Percentiles rank a stretch among this genome's conserved stretches.
These are phyloP conservation scores for Anastrepha ludens DNA, from an alignment of 1,140 invertebrate species.

Conservation along the genomic window DNA sequence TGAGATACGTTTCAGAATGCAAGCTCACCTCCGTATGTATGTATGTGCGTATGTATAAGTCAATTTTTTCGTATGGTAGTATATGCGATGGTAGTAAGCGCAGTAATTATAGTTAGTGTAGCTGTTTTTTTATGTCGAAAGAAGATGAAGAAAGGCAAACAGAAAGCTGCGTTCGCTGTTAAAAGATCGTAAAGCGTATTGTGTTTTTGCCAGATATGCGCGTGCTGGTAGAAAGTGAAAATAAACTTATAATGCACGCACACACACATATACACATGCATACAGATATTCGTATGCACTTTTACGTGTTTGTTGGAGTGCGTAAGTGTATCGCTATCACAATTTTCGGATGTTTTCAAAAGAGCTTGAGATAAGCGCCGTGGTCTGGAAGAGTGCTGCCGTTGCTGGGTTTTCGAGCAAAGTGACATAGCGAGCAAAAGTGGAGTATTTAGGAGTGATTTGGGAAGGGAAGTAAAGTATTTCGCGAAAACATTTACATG, in stretches of 20 bases:
- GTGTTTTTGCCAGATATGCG: neutral
- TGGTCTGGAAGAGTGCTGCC: too few relatives aligned
- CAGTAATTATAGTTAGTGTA: neutral
- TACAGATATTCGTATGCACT: neutral
- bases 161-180: slow-evolving; percentile 1
- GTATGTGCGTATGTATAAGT: neutral
- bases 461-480: too few relatives aligned
- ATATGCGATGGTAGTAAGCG: neutral
- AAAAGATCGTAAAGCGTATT: neutral
- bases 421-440: too few relatives aligned
- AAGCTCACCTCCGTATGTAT: neutral
- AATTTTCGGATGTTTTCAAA: slow-evolving; percentile 6
- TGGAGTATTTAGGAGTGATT: too few relatives aligned
- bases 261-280: neutral
- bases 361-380: slow-evolving; percentile 31
- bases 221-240: slow-evolving; percentile 44
- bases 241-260: neutral
- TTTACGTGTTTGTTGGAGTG: neutral
- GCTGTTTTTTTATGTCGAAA: neutral
- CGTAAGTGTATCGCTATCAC: slow-evolving; percentile 11
- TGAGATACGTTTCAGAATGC: neutral
- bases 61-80: neutral
- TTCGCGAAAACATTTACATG: too few relatives aligned
- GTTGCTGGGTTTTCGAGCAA: too few relatives aligned
- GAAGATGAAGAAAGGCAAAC: slow-evolving; percentile 22